phyloP scores from a whole-genome alignment of 2,888 invertebrate species.

The Aphidoletes aphidimyza region DNA sequence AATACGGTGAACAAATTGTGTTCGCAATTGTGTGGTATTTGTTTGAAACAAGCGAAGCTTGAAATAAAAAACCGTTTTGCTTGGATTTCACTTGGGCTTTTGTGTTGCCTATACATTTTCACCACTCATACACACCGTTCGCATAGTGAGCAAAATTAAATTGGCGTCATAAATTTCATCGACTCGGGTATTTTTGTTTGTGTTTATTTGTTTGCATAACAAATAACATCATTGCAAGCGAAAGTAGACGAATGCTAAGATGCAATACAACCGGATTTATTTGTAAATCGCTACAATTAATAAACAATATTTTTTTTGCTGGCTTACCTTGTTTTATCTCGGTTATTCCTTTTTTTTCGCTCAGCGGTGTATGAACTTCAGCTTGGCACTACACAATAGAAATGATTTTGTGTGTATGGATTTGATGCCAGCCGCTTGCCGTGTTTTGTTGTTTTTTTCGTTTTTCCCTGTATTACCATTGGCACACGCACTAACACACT shows the following conservation, averaged over 20 bases:
- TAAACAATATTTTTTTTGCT: background rate
- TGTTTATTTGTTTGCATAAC: background rate
- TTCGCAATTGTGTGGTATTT: no score
- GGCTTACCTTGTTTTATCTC: slow-evolving; percentile 52
- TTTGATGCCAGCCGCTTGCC: slow-evolving; percentile 48
- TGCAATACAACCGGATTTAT: background rate
- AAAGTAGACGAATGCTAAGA: background rate
- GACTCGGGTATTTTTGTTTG: background rate
- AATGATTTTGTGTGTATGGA: slow-evolving; percentile 42
- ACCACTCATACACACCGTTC: background rate
- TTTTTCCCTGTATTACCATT: background rate
- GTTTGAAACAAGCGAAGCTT: background rate
- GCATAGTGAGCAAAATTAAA: background rate
- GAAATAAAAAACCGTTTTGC: background rate
- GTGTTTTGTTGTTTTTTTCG: slow-evolving; percentile 15
- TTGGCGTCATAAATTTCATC: slow-evolving; percentile 6
- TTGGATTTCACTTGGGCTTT: slow-evolving; percentile 5
- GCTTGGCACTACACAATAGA: slow-evolving; percentile 51
- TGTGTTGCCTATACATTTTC: background rate
- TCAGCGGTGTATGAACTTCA: slow-evolving; percentile 40
- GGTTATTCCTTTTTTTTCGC: background rate
- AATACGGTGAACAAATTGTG: no score
- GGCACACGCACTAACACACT: background rate
- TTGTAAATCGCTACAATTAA: background rate
- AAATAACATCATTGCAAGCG: background rate